Evolutionary conservation across 2,797 vertebrate species (phyloP), one percentile per base, ranked within the genome.

Genomic region (Cynodonichthys magdalenae): DNA sequence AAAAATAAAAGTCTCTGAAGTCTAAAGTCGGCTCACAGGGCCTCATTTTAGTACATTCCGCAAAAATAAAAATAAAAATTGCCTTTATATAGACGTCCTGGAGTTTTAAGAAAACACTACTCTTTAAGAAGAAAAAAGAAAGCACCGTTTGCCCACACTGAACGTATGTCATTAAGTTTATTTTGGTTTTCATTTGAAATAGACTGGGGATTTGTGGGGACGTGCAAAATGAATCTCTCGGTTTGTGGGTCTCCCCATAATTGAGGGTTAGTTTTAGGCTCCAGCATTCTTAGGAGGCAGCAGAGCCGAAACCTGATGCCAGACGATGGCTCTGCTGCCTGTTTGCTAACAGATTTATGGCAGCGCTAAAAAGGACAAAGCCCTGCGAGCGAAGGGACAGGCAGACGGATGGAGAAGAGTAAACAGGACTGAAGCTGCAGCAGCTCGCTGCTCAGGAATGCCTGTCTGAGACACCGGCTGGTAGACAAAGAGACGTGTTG

Each of bases 261-360:
- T 93, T 78, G 89, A 91, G 81, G 92, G 92, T 88, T 88, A 89
- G 84, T 85, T 81, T 84, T 80, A 88, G 91, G 72, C 87, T 80
- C 77, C 86, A 81, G 83, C 91, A 90, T 91, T 91, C 90, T 90
- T 90, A 63, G 75, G 80, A 87, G 85, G 85, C 89, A 71, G 71
- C 71, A 86, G 78, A 87, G 87, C 85, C 87, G 92, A 92, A 93
- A 93, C 89, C 76, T 53, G 90, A 92, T 91, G 87, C 91, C 88
- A 91, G 87, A 84, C 86, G 68, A 84, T 71, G 61, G 75, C 87
- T 86, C 71, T 66, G 81, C 80, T 78, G 91, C 78, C 86, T 92
- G 89, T 92, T 91, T 93, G 93, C 90, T 91, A 91, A 93, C 88
- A 91, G 92, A 94, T 94, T 94, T 93, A 93, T 90, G 89, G 90